These are phyloP conservation scores for Ochotona curzoniae DNA, from an alignment of 2,113 vertebrate species.

Conservation along the genomic window DNA sequence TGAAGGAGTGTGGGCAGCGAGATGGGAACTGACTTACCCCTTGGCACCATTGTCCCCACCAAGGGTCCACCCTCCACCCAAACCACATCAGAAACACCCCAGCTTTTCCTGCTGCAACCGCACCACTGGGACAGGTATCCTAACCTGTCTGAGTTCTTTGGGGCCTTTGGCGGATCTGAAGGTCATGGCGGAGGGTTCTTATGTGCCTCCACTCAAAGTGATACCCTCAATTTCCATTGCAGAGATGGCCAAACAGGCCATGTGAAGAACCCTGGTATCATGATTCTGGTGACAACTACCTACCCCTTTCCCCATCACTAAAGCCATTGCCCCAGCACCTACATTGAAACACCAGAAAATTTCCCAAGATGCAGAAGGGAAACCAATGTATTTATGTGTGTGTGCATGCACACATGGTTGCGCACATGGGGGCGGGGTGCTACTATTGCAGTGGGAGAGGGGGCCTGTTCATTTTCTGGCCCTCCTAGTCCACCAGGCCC, in stretches of 20 bases:
- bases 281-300: not conserved
- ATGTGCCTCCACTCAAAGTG: not conserved
- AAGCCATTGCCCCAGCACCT: not conserved
- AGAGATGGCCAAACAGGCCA: not conserved
- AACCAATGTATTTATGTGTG: too few relatives aligned
- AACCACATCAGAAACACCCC: not conserved
- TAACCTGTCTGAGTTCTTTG: not conserved
- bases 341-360: not conserved
- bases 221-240: not conserved
- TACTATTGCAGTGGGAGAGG: not conserved
- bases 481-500: not conserved
- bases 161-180: not conserved
- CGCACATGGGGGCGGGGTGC: too few relatives aligned
- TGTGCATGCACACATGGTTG: too few relatives aligned
- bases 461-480: not conserved
- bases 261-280: not conserved
- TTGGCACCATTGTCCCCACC: not conserved
- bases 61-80: not conserved
- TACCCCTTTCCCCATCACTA: not conserved
- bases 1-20: not conserved
- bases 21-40: not conserved
- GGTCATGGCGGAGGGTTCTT: not conserved
- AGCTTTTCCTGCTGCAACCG: not conserved
- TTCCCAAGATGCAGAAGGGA: not conserved
- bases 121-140: not conserved